Percentiles rank a stretch among this genome's conserved stretches.
Conservation (phyloP, 2,888 invertebrate genomes). For the Scaptomyza reducta region DNA sequence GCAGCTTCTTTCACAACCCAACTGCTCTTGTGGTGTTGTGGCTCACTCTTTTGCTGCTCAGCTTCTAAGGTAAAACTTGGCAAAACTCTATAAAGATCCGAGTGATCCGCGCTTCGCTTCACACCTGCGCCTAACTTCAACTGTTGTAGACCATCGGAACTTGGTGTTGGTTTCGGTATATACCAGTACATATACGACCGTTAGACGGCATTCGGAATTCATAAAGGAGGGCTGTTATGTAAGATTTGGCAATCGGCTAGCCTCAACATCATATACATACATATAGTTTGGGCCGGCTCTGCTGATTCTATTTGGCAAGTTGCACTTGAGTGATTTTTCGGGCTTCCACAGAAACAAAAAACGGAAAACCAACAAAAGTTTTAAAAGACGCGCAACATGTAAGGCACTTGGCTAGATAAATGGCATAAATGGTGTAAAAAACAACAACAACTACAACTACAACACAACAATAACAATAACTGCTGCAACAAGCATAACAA, state of each 20-base stretch:
- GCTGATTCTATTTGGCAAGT: constrained; percentile 77
- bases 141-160: constrained; percentile 62
- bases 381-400: constrained; percentile 62
- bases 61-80: constrained; percentile 29
- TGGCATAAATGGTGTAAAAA: constrained; percentile 74
- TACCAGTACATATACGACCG: constrained; percentile 6
- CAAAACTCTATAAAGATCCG: constrained; percentile 80
- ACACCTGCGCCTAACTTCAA: constrained; percentile 79
- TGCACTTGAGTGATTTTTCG: constrained; percentile 83
- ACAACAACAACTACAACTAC: constrained; percentile 48
- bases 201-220: constrained; percentile 43
- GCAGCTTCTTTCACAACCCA: constrained; percentile 49
- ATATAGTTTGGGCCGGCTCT: constrained; percentile 22
- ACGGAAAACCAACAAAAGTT: constrained; percentile 59
- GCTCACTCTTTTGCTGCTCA: constrained; percentile 38
- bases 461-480: constrained; percentile 41
- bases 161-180: constrained; percentile 22
- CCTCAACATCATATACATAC: constrained; percentile 14
- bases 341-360: constrained; percentile 51
- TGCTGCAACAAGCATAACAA: constrained; percentile 46
- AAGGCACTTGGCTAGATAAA: constrained; percentile 65
- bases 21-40: constrained; percentile 28
- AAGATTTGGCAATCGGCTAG: constrained; percentile 64
- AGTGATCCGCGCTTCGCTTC: constrained; percentile 81
- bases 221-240: constrained; percentile 67